A percentile compares a stretch with the other conserved stretches of the same genome.
Conservation (phyloP, 1,140 invertebrate genomes). For the Brachionus manjavacas region DNA sequence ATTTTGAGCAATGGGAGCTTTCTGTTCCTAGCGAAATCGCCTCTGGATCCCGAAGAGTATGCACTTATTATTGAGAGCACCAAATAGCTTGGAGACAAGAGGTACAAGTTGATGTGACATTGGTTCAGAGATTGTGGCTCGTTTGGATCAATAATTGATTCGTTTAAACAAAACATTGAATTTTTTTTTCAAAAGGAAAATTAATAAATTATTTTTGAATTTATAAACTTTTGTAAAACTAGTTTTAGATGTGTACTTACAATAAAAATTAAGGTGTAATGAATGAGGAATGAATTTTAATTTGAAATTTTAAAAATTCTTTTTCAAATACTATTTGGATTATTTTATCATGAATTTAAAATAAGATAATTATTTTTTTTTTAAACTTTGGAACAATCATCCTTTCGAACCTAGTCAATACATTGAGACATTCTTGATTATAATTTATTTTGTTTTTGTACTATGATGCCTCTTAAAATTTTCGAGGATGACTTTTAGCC, state of each 20-base stretch:
- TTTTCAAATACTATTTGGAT: no score
- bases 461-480: no score
- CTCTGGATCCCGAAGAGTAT: not conserved
- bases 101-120: not conserved
- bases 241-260: not conserved
- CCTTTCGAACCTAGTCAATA: no score
- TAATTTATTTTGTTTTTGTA: no score
- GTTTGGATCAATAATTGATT: not conserved
- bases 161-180: slow-evolving; percentile 28
- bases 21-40: not conserved
- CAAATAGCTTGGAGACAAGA: not conserved
- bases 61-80: not conserved
- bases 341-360: no score
- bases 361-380: no score
- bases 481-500: no score
- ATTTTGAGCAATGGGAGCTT: not conserved
- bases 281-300: no score
- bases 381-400: no score
- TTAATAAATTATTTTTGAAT: not conserved
- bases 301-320: no score
- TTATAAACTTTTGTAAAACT: not conserved
- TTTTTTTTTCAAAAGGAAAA: not conserved
- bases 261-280: not conserved
- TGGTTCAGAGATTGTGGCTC: not conserved
- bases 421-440: no score